These are phyloP conservation scores for Enteromius paludinosus DNA, from an alignment of 2,797 vertebrate species.

Conservation along the genomic window DNA sequence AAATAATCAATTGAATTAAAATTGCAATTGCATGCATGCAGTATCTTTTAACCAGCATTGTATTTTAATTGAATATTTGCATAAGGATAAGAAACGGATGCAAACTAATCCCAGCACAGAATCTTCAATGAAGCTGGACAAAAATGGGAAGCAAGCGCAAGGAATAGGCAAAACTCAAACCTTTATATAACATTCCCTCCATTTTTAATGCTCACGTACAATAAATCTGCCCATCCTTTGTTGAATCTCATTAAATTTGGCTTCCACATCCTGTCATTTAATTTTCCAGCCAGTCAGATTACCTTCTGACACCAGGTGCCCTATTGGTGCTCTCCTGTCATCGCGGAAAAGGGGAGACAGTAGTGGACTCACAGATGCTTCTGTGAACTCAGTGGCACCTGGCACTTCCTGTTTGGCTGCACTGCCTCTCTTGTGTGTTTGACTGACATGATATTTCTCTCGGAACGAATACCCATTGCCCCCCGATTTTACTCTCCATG, in stretches of 20 bases:
- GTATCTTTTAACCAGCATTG: background rate
- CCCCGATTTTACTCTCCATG: conserved; percentile 16
- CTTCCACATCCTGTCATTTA: background rate
- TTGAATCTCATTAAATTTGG: background rate
- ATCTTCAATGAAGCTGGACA: background rate
- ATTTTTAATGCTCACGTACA: background rate
- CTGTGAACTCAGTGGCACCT: conserved; percentile 22
- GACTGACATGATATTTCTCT: conserved; percentile 29
- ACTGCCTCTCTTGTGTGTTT: background rate
- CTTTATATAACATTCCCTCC: background rate
- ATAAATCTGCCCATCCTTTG: background rate
- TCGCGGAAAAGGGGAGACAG: background rate
- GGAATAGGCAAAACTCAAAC: background rate
- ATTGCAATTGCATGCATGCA: background rate
- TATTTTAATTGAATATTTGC: background rate
- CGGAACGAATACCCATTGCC: background rate
- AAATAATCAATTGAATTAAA: no score
- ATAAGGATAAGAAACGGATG: background rate
- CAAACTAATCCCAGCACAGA: background rate
- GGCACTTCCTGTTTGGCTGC: conserved; percentile 18
- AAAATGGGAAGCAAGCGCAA: background rate
- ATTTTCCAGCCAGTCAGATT: conserved; percentile 5
- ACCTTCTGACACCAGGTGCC: background rate
- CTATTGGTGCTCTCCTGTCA: background rate
- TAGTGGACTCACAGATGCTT: background rate